Conservation (phyloP, 2,888 invertebrate species). For the Cheilosia scutellata region DNA sequence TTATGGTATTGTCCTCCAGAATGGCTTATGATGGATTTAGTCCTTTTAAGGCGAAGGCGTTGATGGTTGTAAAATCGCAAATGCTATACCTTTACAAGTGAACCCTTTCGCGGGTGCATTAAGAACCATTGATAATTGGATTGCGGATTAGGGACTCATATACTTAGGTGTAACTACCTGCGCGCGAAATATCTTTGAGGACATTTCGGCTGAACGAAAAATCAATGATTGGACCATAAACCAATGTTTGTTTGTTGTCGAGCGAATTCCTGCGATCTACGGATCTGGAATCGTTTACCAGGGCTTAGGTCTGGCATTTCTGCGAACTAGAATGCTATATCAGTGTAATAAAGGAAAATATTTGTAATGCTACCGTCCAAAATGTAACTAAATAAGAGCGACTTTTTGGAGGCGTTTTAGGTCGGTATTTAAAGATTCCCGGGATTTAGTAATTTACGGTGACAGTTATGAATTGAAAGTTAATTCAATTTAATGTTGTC, state of each 20-base stretch:
- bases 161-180: neutral
- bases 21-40: conserved; percentile 61
- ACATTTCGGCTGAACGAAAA: conserved; percentile 6
- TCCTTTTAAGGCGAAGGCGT: conserved; percentile 56
- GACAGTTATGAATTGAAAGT: conserved; percentile 24
- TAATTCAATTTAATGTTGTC: neutral
- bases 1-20: conserved; percentile 41
- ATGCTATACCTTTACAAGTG: conserved; percentile 3
- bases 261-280: conserved; percentile 34
- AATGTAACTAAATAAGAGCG: neutral
- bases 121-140: conserved; percentile 71
- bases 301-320: conserved; percentile 30
- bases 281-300: conserved; percentile 60
- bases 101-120: conserved; percentile 46
- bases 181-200: neutral
- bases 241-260: conserved; percentile 68
- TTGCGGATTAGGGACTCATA: conserved; percentile 31
- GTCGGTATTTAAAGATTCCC: conserved; percentile 39
- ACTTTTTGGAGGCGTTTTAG: conserved; percentile 15
- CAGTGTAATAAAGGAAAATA: conserved; percentile 66
- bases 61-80: conserved; percentile 54
- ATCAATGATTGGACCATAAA: conserved; percentile 25
- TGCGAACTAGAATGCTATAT: conserved; percentile 24
- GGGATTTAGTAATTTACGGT: conserved; percentile 20
- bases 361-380: conserved; percentile 53